Base-by-base conservation (phyloP, 1,140 invertebrate species). In the Drosophila rufa region DNA sequence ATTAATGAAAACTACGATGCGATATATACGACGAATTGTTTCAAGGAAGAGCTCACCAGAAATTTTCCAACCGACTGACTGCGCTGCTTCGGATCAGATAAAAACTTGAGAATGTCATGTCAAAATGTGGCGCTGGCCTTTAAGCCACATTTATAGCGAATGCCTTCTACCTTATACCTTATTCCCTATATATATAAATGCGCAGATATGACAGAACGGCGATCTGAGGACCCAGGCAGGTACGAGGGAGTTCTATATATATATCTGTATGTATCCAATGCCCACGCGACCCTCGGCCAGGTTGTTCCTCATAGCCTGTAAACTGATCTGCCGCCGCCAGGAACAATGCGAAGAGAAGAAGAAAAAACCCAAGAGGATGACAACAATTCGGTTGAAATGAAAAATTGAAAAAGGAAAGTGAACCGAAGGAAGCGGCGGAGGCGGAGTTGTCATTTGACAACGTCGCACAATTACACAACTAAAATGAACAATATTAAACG, bases 401-500 rank as follows among this genome's bases (percentile, higher is more conserved):
- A 80, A 79, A 80, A 80, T 79, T 79, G 64, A 83, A 83, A 82
- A 87, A 69, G 77, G 84, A 87, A 87, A 86, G 83, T 86, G 83
- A 80, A 82, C 59, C 68, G 66, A 64, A 66, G 62, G 55, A 75
- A 74, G 70, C 58, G 73, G 77, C 46, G 69, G 51, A 76, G 74
- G 57, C 48, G 73, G 64, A 67, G 70, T 73, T 74, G 70, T 74
- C 70, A 74, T 74, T 74, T 74, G 70, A 74, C 66, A 73, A 79
- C 77, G 76, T 79, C 75, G 75, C 75, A 90, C 85, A 90, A 90
- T 90, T 90, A 90, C 85, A 90, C 81, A 90, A 90, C 86, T 84
- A 81, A 90, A 90, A 85, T 90, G 85, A 69, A 90, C 85, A 90
- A 90, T 90, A 90, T 90, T 90, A 85, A 90, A 90, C 75, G 81